phyloP scores from a whole-genome alignment of 2,888 invertebrate genomes.

The Cataglyphis cursor region DNA sequence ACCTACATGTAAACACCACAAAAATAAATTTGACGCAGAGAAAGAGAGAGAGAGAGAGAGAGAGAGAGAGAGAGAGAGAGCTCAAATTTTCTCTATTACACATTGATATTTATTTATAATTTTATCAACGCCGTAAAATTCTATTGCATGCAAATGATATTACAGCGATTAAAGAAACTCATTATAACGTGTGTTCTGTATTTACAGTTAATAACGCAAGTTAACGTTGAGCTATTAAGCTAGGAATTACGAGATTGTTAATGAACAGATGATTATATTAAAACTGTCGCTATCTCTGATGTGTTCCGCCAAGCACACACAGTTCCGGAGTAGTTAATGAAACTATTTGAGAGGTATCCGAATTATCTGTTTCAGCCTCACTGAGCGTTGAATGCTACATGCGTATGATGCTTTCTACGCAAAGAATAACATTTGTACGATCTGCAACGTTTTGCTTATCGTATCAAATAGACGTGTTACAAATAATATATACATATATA shows the following conservation, averaged over 20 bases:
- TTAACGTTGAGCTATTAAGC: conserved; percentile 36
- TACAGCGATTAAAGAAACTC: conserved; percentile 13
- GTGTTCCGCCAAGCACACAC: conserved; percentile 43
- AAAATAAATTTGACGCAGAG: neutral
- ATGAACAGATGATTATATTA: conserved; percentile 51
- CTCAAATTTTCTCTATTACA: conserved; percentile 16
- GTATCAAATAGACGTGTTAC: conserved; percentile 4
- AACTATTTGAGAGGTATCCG: conserved; percentile 50
- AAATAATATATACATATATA: neutral
- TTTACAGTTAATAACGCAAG: conserved; percentile 7
- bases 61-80: neutral
- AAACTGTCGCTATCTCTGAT: conserved; percentile 48
- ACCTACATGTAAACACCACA: conserved; percentile 4
- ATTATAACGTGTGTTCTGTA: neutral
- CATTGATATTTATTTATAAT: conserved; percentile 9
- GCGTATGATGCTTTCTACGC: conserved; percentile 13
- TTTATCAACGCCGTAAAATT: conserved; percentile 19
- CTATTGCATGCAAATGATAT: neutral
- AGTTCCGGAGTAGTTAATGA: conserved; percentile 39
- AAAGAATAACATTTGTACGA: conserved; percentile 29
- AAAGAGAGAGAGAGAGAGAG: neutral
- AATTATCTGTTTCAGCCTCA: conserved; percentile 52
- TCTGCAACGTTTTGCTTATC: neutral
- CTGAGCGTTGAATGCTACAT: conserved; percentile 28
- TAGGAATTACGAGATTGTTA: conserved; percentile 39